Evolutionary conservation across 2,113 vertebrate species (phyloP).

Genomic region (Pseudopipra pipra): DNA sequence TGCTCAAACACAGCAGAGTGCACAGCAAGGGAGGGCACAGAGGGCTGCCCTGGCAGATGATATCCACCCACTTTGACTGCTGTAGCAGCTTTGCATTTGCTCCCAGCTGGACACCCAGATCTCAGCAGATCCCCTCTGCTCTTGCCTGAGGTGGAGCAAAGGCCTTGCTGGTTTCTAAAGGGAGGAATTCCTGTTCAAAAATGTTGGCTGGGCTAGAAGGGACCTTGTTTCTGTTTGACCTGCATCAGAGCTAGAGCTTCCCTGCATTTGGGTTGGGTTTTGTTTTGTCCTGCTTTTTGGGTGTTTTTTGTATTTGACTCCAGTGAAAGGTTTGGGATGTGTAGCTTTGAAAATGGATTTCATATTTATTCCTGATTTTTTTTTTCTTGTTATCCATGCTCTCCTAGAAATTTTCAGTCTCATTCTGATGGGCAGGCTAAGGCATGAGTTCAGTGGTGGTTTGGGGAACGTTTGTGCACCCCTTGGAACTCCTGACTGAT

Average conservation of each 20-base stretch:
- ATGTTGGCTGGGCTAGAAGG: background rate
- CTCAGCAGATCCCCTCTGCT: background rate
- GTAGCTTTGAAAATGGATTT: background rate
- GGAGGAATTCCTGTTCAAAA: background rate
- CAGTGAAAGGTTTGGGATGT: background rate
- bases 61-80: background rate
- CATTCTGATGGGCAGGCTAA: background rate
- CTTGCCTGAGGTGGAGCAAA: accelerated
- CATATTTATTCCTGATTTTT: background rate
- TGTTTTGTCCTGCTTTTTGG: background rate
- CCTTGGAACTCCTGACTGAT: background rate
- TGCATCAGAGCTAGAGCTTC: background rate
- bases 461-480: background rate
- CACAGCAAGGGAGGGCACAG: background rate
- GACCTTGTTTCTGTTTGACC: background rate
- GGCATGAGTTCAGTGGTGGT: background rate
- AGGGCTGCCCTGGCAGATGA: background rate
- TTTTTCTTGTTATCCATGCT: background rate
- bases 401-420: background rate
- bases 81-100: background rate
- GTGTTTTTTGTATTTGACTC: background rate
- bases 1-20: conserved; percentile 35
- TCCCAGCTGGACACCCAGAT: background rate
- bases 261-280: background rate
- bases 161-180: background rate